These are phyloP conservation scores for Crocuta crocuta DNA, from an alignment of 2,113 vertebrate genomes.

Conservation along the genomic window DNA sequence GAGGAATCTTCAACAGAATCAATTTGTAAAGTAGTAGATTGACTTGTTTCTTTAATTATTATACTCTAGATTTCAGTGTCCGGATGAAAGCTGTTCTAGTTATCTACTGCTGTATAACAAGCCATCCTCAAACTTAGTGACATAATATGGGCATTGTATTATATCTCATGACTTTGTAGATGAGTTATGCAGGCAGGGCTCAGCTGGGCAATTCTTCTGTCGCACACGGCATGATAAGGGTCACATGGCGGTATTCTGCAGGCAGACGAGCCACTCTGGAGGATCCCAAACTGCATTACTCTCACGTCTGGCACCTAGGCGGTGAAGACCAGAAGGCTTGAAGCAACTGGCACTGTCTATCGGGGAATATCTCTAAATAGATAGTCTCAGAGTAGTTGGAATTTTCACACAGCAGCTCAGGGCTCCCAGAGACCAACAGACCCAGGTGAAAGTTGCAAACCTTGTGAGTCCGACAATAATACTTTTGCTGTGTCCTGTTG, in stretches of 20 bases:
- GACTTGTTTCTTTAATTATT: not conserved
- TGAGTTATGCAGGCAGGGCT: not conserved
- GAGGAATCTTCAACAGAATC: not conserved
- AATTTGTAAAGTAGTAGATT: not conserved
- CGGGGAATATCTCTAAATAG: not conserved
- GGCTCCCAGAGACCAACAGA: not conserved
- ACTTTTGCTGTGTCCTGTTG: not conserved
- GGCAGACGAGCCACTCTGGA: not conserved
- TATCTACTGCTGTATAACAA: not conserved
- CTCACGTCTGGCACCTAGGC: not conserved
- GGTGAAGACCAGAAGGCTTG: not conserved
- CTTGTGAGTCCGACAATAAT: not conserved
- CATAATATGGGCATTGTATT: not conserved
- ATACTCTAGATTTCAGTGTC: not conserved
- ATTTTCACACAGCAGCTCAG: not conserved
- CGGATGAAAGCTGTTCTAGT: not conserved
- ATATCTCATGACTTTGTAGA: not conserved
- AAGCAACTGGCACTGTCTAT: not conserved
- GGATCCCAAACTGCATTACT: not conserved
- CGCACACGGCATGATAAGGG: not conserved
- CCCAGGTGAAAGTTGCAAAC: not conserved
- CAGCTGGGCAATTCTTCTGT: slow-evolving; percentile 8
- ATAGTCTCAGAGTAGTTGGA: not conserved
- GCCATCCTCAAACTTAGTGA: not conserved
- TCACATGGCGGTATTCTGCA: not conserved